Conservation (phyloP, 2,797 vertebrate species). For the Hippoglossus hippoglossus region DNA sequence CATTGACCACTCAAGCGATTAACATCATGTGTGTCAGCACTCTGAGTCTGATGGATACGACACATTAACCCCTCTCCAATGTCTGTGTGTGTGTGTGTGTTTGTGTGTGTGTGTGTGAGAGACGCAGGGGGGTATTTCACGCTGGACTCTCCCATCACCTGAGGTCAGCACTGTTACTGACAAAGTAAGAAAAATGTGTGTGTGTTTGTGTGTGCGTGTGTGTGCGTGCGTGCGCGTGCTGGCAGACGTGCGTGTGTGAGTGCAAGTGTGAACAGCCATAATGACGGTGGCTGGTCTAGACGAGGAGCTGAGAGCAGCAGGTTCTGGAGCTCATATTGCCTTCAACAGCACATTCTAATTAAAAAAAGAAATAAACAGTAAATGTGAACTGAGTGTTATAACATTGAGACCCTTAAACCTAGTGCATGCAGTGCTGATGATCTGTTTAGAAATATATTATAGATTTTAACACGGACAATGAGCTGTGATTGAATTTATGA, state of each 20-base stretch:
- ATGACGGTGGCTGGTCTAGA: constrained; percentile 51
- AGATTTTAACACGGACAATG: not conserved
- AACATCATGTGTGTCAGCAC: constrained; percentile 65
- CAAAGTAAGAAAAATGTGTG: constrained; percentile 69
- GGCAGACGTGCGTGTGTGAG: not conserved
- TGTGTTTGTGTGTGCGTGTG: constrained; percentile 26
- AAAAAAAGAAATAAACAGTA: not conserved
- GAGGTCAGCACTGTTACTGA: constrained; percentile 74
- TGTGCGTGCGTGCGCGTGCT: not conserved
- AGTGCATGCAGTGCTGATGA: not conserved
- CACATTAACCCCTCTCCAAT: constrained; percentile 51
- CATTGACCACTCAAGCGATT: constrained; percentile 45
- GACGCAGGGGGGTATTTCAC: constrained; percentile 61
- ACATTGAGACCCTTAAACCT: not conserved
- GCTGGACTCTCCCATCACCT: constrained; percentile 70
- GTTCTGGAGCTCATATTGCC: constrained; percentile 45
- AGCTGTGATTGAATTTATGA: constrained; percentile 21
- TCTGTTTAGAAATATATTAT: not conserved
- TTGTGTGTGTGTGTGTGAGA: constrained; percentile 8
- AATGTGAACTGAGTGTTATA: not conserved
- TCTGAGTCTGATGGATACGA: constrained; percentile 64
- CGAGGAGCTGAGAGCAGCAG: constrained; percentile 68
- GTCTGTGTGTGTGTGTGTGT: not conserved
- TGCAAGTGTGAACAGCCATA: constrained; percentile 63
- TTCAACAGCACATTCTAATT: constrained; percentile 49